Base-by-base conservation (phyloP, 2,888 invertebrate genomes). In the Hermaeophaga mercurialis region DNA sequence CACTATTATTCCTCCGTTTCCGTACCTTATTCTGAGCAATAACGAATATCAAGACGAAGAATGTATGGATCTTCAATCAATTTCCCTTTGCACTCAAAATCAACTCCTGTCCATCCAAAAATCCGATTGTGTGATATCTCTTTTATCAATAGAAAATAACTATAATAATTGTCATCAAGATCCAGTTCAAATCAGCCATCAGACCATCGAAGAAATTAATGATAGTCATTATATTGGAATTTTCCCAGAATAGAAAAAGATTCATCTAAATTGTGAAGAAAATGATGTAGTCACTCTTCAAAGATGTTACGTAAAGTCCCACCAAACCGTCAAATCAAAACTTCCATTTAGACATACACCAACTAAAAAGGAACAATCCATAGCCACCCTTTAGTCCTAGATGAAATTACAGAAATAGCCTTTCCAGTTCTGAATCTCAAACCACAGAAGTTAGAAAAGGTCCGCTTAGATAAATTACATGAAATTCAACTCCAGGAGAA, bases 131-230 rank as follows among this genome's bases (percentile, higher is more conserved):
- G 17, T 38, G 6, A 38, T n/a, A 6, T 38, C 38, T 17, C 6
- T 38, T 5, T 17, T 38, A 9, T 38, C 38, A n/a, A 2, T n/a
- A 3, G 17, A 15, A 7, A 18, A 18, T 6, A 6, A 15, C 9
- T 17, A 7, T 7, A 34, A 15, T 11, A 34, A 34, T 7, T 38
- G 38, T 17, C 7, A n/a, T 6, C 9, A 38, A n/a, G 18, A 15
- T 18, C 38, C 38, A 15, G 38, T 18, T 3, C 17, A 38, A 15
- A 15, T n/a, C 18, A 15, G 17, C 1, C 17, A 12, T 17, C 38
- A 38, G 17, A 38, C 17, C n/a, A 38, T 38, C 1, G 38, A 38
- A 38, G 38, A 38, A 38, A 38, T 38, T 2, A 38, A 38, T 18
- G 38, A 38, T 15, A 38, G 28, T 28, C 28, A 28, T 28, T 28